phyloP scores from a whole-genome alignment of 2,797 vertebrate genomes.

The Cryptoblepharus egeriae region DNA sequence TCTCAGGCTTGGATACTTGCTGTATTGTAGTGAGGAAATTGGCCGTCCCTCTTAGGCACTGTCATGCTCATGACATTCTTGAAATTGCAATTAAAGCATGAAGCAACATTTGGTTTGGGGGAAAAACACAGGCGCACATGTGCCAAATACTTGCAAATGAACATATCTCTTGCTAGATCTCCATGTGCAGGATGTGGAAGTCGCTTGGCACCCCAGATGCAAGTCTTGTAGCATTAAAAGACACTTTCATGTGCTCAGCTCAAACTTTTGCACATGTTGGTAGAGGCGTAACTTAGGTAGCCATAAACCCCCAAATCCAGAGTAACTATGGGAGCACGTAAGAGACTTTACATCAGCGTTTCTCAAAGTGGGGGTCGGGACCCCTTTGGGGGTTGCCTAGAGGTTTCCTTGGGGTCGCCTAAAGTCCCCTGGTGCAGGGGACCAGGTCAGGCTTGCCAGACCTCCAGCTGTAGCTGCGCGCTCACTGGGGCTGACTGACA shows the following conservation, averaged over 20 bases:
- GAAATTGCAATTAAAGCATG: slow-evolving; percentile 73
- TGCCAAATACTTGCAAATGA: background rate
- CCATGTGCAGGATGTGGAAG: background rate
- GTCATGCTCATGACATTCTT: slow-evolving; percentile 58
- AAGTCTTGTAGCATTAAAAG: slow-evolving; percentile 34
- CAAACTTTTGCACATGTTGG: too few species aligned
- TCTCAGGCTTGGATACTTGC: slow-evolving; percentile 45
- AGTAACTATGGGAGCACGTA: too few species aligned
- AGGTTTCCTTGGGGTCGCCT: too few species aligned
- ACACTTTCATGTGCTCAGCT: background rate
- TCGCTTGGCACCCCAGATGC: slow-evolving; percentile 42
- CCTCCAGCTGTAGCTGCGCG: too few species aligned
- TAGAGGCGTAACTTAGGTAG: too few species aligned
- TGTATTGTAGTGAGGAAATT: slow-evolving; percentile 43
- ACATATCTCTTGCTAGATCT: background rate
- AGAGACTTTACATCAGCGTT: too few species aligned
- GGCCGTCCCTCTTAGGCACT: slow-evolving; percentile 36
- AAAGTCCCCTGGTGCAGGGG: too few species aligned
- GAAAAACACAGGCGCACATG: background rate
- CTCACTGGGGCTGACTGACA: too few species aligned
- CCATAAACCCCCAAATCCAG: too few species aligned
- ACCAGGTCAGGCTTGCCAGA: too few species aligned
- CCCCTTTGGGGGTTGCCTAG: too few species aligned
- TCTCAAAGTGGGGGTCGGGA: too few species aligned
- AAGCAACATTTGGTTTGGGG: slow-evolving; percentile 49